phyloP scores from a whole-genome alignment of 2,797 vertebrate species.

The Urophycis tenuis region DNA sequence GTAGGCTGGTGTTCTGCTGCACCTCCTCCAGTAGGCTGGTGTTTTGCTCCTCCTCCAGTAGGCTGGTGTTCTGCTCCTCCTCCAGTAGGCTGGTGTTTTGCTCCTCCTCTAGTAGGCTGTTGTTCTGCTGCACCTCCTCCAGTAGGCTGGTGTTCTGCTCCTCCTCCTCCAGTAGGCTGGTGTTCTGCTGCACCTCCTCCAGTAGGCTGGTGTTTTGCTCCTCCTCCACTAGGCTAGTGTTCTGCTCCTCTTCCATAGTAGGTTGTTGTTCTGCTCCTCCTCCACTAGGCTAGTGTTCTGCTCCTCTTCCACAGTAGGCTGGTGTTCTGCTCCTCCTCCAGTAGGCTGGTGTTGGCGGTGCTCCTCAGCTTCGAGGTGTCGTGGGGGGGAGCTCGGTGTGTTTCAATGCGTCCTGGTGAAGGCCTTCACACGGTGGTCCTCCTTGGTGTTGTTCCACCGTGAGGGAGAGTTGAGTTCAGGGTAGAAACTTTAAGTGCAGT shows the following conservation, averaged over 20 bases:
- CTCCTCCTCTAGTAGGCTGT: slow-evolving; percentile 38
- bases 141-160: no score
- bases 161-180: slow-evolving; percentile 37
- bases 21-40: no score
- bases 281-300: no score
- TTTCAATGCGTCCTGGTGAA: slow-evolving; percentile 24
- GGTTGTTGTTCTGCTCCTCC: no score
- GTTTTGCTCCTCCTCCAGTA: no score
- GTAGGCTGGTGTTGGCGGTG: slow-evolving; percentile 30
- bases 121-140: no score
- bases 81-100: slow-evolving; percentile 33
- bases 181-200: no score
- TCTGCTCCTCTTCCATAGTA: slow-evolving; percentile 32
- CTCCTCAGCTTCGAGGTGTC: slow-evolving; percentile 35
- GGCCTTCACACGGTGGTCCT: no score
- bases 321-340: slow-evolving; percentile 36
- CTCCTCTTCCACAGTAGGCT: slow-evolving; percentile 36
- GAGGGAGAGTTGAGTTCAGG: neutral
- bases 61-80: no score
- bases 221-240: slow-evolving; percentile 34
- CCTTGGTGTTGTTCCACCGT: neutral
- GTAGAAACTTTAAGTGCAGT: neutral
- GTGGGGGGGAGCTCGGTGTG: neutral
- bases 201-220: slow-evolving; percentile 39
- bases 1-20: no score